phyloP scores from a whole-genome alignment of 2,113 vertebrate genomes.

The Sylvilagus bachmani region DNA sequence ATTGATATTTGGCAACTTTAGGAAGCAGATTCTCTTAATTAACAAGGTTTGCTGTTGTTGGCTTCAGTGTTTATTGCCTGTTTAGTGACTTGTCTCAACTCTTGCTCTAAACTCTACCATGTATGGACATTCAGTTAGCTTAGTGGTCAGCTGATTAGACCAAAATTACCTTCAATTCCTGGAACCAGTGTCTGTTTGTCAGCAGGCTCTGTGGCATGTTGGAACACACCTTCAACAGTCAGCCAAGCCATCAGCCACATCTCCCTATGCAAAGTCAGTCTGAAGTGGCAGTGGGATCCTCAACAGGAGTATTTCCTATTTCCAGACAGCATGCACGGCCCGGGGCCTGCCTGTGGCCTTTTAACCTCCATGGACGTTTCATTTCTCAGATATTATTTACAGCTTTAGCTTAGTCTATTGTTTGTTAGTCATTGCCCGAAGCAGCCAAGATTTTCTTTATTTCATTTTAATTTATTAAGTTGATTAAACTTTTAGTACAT shows the following conservation, averaged over 20 bases:
- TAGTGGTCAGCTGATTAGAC: not conserved
- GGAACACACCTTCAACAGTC: not conserved
- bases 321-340: no score
- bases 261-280: no score
- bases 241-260: not conserved
- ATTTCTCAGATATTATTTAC: not conserved
- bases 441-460: not conserved
- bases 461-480: no score
- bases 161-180: not conserved
- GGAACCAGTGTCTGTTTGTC: not conserved
- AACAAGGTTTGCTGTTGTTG: not conserved
- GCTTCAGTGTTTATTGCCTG: not conserved
- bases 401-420: not conserved
- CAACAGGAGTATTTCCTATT: no score
- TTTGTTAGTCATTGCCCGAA: not conserved
- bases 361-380: not conserved
- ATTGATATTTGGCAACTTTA: not conserved
- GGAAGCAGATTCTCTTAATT: not conserved
- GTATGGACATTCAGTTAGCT: not conserved
- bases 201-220: not conserved
- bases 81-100: not conserved
- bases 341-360: not conserved
- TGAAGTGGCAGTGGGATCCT: not conserved
- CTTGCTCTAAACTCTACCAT: not conserved
- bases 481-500: no score